These are phyloP conservation scores for Hirudinaria manillensis DNA, from an alignment of 2,888 invertebrate species.

Conservation along the genomic window DNA sequence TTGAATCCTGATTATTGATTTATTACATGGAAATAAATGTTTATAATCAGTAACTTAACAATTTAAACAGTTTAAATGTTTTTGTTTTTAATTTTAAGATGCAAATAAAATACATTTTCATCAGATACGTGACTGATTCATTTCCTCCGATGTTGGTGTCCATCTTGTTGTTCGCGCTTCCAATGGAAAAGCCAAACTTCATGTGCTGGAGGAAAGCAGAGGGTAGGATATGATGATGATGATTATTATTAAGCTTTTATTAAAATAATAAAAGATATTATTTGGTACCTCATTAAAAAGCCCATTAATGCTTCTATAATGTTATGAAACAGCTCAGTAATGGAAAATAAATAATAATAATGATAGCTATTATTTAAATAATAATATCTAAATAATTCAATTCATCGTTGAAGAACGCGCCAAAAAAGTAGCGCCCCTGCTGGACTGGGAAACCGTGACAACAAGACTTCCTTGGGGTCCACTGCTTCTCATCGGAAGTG, in stretches of 20 bases:
- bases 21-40: too few species aligned
- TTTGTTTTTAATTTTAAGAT: not conserved
- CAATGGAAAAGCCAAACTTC: conserved; percentile 24
- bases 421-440: conserved; percentile 22
- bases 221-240: not conserved
- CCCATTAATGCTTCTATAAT: too few species aligned
- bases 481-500: conserved; percentile 73
- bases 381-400: too few species aligned
- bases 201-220: conserved; percentile 18
- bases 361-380: too few species aligned
- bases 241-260: not conserved
- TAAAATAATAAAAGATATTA: too few species aligned
- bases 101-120: not conserved
- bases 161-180: conserved; percentile 31
- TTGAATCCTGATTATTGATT: not conserved
- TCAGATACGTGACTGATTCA: conserved; percentile 33
- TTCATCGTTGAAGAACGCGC: conserved; percentile 14
- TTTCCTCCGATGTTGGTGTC: conserved; percentile 32
- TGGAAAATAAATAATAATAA: too few species aligned
- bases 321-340: too few species aligned
- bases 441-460: conserved; percentile 34
- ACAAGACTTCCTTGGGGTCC: conserved; percentile 73
- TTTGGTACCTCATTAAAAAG: too few species aligned
- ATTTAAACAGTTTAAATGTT: not conserved
- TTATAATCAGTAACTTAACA: not conserved